Percentiles rank a stretch among this genome's conserved stretches.
Evolutionary conservation across 2,888 invertebrate genomes (phyloP).

Genomic region (Harpagoxenus sublaevis): DNA sequence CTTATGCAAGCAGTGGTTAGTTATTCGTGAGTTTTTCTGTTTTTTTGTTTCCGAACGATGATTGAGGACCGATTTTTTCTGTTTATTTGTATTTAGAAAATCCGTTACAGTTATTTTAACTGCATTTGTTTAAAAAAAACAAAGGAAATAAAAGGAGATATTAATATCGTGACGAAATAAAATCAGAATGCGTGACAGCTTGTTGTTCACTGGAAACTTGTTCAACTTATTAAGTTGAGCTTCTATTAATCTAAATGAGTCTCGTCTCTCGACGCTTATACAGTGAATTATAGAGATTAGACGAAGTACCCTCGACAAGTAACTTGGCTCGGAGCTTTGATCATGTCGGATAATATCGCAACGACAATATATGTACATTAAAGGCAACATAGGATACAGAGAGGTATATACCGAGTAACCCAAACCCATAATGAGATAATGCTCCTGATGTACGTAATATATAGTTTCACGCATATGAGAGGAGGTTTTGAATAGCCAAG

Average conservation of each 20-base stretch:
- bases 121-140: not conserved
- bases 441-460: slow-evolving; percentile 27
- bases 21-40: slow-evolving; percentile 10
- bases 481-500: slow-evolving; percentile 15
- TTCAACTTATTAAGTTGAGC: slow-evolving; percentile 1
- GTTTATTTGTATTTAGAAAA: not conserved
- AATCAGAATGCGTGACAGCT: not conserved
- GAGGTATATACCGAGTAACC: slow-evolving; percentile 17
- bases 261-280: not conserved
- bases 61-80: not conserved
- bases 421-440: slow-evolving; percentile 47
- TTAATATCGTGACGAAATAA: not conserved
- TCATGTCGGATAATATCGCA: slow-evolving; percentile 36
- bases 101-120: slow-evolving; percentile 6
- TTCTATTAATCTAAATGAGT: slow-evolving; percentile 22
- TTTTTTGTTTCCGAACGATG: not conserved
- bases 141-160: not conserved
- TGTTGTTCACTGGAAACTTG: too few relatives aligned
- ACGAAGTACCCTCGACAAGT: slow-evolving; percentile 46
- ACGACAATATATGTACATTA: slow-evolving; percentile 34
- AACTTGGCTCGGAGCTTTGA: slow-evolving; percentile 34
- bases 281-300: slow-evolving; percentile 43
- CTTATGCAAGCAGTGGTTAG: not conserved
- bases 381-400: not conserved
- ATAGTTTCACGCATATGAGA: slow-evolving; percentile 22